Conservation (phyloP, 2,797 vertebrate genomes). For the Sphenopsis melanotis region DNA sequence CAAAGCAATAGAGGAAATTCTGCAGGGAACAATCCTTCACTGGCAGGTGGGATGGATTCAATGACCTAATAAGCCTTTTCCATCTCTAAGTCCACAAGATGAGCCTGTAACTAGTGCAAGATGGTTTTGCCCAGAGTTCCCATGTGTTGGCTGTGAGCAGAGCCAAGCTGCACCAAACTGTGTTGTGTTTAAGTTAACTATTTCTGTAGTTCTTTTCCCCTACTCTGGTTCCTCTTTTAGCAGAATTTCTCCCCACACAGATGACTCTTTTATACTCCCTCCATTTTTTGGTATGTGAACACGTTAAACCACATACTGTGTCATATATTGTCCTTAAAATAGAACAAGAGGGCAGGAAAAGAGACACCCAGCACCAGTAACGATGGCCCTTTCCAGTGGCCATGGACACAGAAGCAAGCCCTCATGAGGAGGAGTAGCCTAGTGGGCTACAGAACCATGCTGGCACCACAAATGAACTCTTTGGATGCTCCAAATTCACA, state of each 20-base stretch:
- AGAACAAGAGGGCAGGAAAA: not conserved
- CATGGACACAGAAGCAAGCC: not conserved
- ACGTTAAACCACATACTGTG: not conserved
- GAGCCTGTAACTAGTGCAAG: conserved; percentile 18
- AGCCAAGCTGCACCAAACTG: conserved; percentile 19
- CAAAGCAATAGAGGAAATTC: conserved; percentile 36
- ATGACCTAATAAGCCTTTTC: conserved; percentile 50
- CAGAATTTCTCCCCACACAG: not conserved
- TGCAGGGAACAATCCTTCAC: conserved; percentile 54
- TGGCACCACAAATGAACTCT: not conserved
- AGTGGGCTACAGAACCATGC: not conserved
- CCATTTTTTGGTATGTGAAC: not conserved
- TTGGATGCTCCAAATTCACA: not conserved
- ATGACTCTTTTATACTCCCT: not conserved
- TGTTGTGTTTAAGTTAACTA: not conserved
- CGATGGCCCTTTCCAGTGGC: not conserved
- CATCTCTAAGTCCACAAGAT: conserved; percentile 2
- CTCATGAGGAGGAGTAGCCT: accelerated
- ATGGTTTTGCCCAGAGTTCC: conserved; percentile 7
- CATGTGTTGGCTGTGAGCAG: not conserved
- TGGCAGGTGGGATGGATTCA: conserved; percentile 52
- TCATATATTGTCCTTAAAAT: not conserved
- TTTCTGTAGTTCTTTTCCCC: not conserved
- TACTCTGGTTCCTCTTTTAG: not conserved
- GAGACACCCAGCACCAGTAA: not conserved